Conservation (phyloP, 1,140 invertebrate genomes). For the Orius laevigatus region DNA sequence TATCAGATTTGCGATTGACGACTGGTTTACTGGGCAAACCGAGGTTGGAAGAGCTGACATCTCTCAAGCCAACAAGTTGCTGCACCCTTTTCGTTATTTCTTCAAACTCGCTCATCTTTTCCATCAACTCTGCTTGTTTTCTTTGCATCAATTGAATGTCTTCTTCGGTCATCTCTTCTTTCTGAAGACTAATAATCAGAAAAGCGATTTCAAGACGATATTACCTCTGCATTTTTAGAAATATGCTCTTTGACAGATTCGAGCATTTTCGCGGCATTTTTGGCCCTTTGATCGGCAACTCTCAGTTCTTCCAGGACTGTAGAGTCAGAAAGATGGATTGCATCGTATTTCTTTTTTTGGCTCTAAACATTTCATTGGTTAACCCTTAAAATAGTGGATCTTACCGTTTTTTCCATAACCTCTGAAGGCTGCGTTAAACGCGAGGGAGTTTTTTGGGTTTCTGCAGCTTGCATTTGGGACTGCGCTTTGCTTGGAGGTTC, state of each 20-base stretch:
- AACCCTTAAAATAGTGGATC: too few species aligned
- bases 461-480: too few species aligned
- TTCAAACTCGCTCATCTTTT: slow-evolving; percentile 27
- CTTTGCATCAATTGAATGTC: slow-evolving; percentile 23
- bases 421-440: too few species aligned
- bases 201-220: too few species aligned
- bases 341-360: too few species aligned
- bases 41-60: slow-evolving; percentile 16
- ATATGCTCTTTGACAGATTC: background rate
- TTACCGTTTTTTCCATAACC: too few species aligned
- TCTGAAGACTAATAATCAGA: slow-evolving; percentile 21
- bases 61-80: slow-evolving; percentile 23
- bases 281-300: slow-evolving; percentile 10
- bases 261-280: slow-evolving; percentile 6
- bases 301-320: slow-evolving; percentile 8
- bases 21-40: slow-evolving; percentile 5
- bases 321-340: slow-evolving; percentile 8
- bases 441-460: too few species aligned
- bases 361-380: too few species aligned
- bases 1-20: background rate
- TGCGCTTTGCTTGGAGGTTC: too few species aligned
- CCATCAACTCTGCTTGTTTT: slow-evolving; percentile 23
- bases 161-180: slow-evolving; percentile 26
- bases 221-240: background rate
- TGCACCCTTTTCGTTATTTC: slow-evolving; percentile 25